phyloP scores from a whole-genome alignment of 1,140 invertebrate species.

The Atta colombica region DNA sequence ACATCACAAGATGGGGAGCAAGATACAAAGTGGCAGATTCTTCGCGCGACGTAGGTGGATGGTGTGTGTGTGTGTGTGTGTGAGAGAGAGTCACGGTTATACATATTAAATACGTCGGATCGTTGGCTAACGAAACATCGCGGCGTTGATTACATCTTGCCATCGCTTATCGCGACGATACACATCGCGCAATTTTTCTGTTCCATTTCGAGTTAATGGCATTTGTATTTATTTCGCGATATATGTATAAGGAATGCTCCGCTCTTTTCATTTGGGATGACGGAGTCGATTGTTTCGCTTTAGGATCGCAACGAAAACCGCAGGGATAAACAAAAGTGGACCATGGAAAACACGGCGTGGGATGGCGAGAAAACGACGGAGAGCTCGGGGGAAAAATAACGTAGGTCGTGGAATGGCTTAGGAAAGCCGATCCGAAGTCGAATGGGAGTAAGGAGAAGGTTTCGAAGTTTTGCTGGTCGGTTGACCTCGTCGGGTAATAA shows the following conservation, averaged over 20 bases:
- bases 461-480: constrained; percentile 76
- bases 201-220: background rate
- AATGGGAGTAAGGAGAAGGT: constrained; percentile 59
- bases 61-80: constrained; percentile 37
- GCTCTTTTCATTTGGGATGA: background rate
- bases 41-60: constrained; percentile 70
- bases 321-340: constrained; percentile 58
- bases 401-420: constrained; percentile 69
- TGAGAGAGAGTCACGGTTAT: constrained; percentile 61
- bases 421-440: constrained; percentile 68
- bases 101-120: constrained; percentile 68
- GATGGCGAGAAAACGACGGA: constrained; percentile 52
- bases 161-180: constrained; percentile 26
- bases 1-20: constrained; percentile 69
- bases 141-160: constrained; percentile 47
- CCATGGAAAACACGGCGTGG: constrained; percentile 25
- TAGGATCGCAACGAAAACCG: constrained; percentile 8
- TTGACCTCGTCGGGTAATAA: constrained; percentile 86
- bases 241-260: background rate
- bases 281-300: constrained; percentile 2
- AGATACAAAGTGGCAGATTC: constrained; percentile 72
- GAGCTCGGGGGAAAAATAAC: constrained; percentile 67
- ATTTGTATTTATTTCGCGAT: background rate
- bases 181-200: background rate
- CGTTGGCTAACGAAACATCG: constrained; percentile 54